These are phyloP conservation scores for Smittia aterrima DNA, from an alignment of 2,888 invertebrate genomes.

Conservation along the genomic window DNA sequence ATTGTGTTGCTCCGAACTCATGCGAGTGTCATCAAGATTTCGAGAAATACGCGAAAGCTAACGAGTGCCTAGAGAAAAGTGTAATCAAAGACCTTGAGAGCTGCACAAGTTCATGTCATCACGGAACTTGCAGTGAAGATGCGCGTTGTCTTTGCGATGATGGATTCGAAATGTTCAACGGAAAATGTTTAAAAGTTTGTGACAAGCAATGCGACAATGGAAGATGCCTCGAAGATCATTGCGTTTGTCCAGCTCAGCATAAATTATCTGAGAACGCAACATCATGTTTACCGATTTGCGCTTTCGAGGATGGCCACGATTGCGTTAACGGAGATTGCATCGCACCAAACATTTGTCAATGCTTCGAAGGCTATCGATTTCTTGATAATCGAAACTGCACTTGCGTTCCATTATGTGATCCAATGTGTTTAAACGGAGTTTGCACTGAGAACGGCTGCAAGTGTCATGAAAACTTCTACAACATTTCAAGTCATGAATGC, in stretches of 20 bases:
- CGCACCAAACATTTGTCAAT: constrained; percentile 47
- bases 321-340: constrained; percentile 49
- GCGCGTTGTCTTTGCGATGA: constrained; percentile 43
- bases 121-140: constrained; percentile 45
- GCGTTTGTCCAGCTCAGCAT: constrained; percentile 7
- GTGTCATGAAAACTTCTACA: constrained; percentile 23
- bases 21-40: constrained; percentile 47
- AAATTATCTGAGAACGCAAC: background rate
- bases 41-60: constrained; percentile 45
- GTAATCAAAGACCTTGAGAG: constrained; percentile 16
- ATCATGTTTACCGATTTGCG: constrained; percentile 48
- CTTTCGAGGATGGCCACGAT: constrained; percentile 58
- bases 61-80: constrained; percentile 1
- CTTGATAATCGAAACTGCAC: constrained; percentile 28
- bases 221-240: constrained; percentile 47
- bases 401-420: constrained; percentile 20
- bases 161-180: constrained; percentile 43
- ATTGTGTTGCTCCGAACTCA: constrained; percentile 44
- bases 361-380: constrained; percentile 11
- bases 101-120: constrained; percentile 44
- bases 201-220: constrained; percentile 48
- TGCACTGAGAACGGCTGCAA: constrained; percentile 17
- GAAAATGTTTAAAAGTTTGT: constrained; percentile 43
- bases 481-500: background rate
- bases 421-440: constrained; percentile 6